phyloP scores from a whole-genome alignment of 2,113 vertebrate species.

The Scolopax mira region DNA sequence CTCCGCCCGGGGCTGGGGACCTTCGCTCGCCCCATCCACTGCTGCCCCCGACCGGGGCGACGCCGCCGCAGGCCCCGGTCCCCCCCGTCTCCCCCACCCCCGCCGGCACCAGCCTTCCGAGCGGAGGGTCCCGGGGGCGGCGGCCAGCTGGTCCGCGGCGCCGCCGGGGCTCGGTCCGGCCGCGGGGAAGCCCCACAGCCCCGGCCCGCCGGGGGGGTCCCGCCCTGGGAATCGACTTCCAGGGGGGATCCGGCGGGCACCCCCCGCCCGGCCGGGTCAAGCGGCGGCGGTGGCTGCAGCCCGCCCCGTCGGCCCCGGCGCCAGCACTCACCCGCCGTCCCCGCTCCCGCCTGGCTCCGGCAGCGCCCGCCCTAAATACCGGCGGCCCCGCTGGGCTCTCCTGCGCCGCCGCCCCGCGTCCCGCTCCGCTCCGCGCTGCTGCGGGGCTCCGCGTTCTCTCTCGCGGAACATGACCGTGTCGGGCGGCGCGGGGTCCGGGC shows the following conservation, averaged over 20 bases:
- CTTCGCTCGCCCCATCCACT: background rate
- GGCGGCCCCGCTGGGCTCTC: background rate
- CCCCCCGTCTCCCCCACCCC: too few relatives aligned
- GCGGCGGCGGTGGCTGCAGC: background rate
- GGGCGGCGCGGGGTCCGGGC: rapidly evolving
- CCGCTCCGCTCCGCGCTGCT: background rate
- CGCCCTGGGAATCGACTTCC: background rate
- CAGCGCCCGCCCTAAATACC: background rate
- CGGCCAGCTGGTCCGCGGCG: background rate
- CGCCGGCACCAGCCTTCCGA: too few relatives aligned
- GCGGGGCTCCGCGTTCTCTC: background rate
- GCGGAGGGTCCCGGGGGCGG: too few relatives aligned
- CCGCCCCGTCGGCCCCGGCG: background rate
- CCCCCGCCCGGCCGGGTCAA: background rate
- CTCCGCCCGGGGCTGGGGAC: background rate
- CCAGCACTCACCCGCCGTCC: background rate
- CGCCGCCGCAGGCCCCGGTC: background rate
- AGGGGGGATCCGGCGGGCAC: too few relatives aligned
- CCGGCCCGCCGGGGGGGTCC: background rate
- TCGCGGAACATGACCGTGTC: rapidly evolving
- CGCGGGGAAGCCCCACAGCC: background rate
- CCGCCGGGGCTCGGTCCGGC: background rate
- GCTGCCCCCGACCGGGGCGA: background rate
- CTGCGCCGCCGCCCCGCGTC: background rate
- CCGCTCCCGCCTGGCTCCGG: too few relatives aligned